Conservation (phyloP, 2,888 invertebrate species). For the Ypsolopha scabrella region DNA sequence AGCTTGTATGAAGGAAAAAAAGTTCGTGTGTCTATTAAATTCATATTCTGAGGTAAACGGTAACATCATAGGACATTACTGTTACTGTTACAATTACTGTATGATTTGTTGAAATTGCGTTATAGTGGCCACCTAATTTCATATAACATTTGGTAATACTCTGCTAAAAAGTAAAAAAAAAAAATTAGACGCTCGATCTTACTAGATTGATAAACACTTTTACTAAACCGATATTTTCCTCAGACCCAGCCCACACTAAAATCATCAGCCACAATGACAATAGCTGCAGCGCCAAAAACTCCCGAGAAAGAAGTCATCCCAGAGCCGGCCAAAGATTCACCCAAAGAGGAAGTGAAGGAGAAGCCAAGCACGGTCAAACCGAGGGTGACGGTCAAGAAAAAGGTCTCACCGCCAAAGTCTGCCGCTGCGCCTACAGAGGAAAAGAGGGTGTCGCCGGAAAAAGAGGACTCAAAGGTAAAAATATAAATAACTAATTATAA, state of each 20-base stretch:
- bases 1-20: too few species aligned
- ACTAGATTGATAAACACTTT: too few species aligned
- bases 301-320: background rate
- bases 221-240: conserved; percentile 11
- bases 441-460: conserved; percentile 29
- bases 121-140: too few species aligned
- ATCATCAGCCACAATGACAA: conserved; percentile 58
- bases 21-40: too few species aligned
- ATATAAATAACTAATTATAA: background rate
- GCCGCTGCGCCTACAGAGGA: conserved; percentile 36
- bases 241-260: conserved; percentile 37
- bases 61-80: too few species aligned
- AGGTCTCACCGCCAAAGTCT: conserved; percentile 28
- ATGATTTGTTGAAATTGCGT: too few species aligned
- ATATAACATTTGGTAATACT: too few species aligned
- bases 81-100: too few species aligned
- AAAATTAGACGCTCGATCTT: too few species aligned
- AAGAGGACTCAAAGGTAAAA: conserved; percentile 42
- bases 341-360: conserved; percentile 30
- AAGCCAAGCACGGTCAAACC: conserved; percentile 30
- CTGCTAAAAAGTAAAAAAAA: too few species aligned
- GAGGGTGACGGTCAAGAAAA: conserved; percentile 31
- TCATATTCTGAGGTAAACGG: too few species aligned
- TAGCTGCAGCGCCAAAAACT: conserved; percentile 28
- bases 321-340: conserved; percentile 16